These are phyloP conservation scores for Meghimatium bilineatum DNA, from an alignment of 2,888 invertebrate genomes.

Conservation along the genomic window DNA sequence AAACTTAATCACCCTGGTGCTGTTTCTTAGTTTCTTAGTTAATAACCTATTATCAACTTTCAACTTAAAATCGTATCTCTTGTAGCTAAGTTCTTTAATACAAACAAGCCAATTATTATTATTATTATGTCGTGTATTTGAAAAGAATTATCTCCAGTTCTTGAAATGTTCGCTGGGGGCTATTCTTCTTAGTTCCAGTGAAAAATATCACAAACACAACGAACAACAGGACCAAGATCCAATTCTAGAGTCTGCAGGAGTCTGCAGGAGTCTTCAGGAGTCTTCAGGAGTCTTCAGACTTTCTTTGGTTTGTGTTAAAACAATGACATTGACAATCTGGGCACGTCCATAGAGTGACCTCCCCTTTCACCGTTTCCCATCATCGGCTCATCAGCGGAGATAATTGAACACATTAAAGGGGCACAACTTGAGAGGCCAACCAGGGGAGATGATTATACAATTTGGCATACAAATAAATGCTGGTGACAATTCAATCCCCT, in stretches of 20 bases:
- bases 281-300: slow-evolving; percentile 1
- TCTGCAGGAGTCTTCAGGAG: slow-evolving; percentile 7
- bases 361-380: slow-evolving; percentile 31
- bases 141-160: neutral
- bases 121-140: neutral
- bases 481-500: slow-evolving; percentile 45
- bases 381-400: slow-evolving; percentile 30
- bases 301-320: slow-evolving; percentile 23
- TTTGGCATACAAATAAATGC: slow-evolving; percentile 53
- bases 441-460: slow-evolving; percentile 51
- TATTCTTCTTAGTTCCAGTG: slow-evolving; percentile 3
- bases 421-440: slow-evolving; percentile 40
- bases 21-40: no score
- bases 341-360: slow-evolving; percentile 26
- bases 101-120: neutral
- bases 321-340: slow-evolving; percentile 21
- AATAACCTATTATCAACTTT: no score
- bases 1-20: no score
- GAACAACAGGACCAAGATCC: slow-evolving; percentile 6
- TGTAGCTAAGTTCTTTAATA: neutral
- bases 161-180: neutral
- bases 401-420: slow-evolving; percentile 44
- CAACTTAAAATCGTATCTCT: neutral
- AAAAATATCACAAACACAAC: slow-evolving; percentile 14
- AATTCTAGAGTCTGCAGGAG: no score